Evolutionary conservation across 2,888 invertebrate species (phyloP), one percentile per base, ranked within the genome.

Genomic region (Electrophaes corylata): DNA sequence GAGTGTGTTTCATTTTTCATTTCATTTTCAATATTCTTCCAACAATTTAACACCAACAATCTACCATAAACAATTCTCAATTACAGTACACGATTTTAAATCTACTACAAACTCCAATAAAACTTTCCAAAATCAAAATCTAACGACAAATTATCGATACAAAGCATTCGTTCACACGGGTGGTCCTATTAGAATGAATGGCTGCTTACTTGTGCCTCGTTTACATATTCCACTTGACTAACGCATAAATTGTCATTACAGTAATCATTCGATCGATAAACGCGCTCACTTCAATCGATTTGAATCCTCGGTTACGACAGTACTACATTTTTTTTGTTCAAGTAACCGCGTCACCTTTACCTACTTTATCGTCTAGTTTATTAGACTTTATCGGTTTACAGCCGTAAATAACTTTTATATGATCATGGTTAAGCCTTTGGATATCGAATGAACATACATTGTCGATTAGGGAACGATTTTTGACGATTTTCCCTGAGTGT

Each of bases 201-300:
- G 75, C 74, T 74, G 76, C 75, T 79, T 73, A 81, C 80, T 80
- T 81, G 81, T 81, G 74, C 73, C 74, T 86, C 83, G 82, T 87
- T 88, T 88, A 88, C 87, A 88, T 88, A 86, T 86, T 73, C 85
- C 78, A 82, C 78, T 78, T 70, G 67, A 77, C 78, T 80, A 73
- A 67, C 82, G 79, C 84, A 88, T 90, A 90, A 90, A 90, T 90
- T 88, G 87, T 86, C 88, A 87, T 89, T 87, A 88, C 81, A 72
- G 81, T 83, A 88, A 88, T 88, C 85, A 86, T 82, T 75, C 81
- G 86, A 84, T 81, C 84, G 84, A 84, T 84, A 82, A 75, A 73
- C 74, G 72, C 63, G 79, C 73, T 80, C 77, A 70, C 66, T 77
- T 77, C 79, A 78, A 83, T 85, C 81, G 82, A 81, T 81, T 79